These are phyloP conservation scores for Aphidius colemani DNA, from an alignment of 2,888 invertebrate genomes.

Conservation along the genomic window DNA sequence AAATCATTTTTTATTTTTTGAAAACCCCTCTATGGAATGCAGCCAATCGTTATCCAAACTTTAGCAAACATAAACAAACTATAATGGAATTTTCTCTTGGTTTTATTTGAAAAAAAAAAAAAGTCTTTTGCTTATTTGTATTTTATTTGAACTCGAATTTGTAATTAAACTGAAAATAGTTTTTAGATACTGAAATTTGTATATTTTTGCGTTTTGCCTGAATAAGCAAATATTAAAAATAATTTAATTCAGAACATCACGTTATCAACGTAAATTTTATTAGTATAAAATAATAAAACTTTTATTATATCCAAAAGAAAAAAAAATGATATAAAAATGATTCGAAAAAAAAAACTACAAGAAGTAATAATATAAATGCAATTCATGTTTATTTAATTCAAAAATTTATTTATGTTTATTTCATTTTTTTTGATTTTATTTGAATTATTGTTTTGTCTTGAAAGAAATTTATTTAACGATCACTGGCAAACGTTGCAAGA, in stretches of 20 bases:
- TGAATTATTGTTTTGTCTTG: not conserved
- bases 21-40: conserved; percentile 36
- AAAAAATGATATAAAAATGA: not conserved
- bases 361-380: conserved; percentile 17
- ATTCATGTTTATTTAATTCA: conserved; percentile 14
- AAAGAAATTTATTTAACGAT: too few relatives aligned
- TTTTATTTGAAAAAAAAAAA: not conserved
- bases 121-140: not conserved
- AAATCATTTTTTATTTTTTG: too few relatives aligned
- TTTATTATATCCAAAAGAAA: conserved; percentile 6
- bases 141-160: too few relatives aligned
- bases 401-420: not conserved
- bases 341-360: conserved; percentile 9
- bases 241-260: too few relatives aligned
- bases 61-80: not conserved
- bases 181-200: too few relatives aligned
- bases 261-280: too few relatives aligned
- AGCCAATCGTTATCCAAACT: conserved; percentile 26
- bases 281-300: too few relatives aligned
- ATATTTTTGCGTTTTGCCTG: too few relatives aligned
- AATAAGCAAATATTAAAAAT: too few relatives aligned
- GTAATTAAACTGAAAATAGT: too few relatives aligned
- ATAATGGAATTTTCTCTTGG: not conserved
- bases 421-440: not conserved
- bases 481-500: too few relatives aligned